Base-by-base conservation (phyloP, 2,797 vertebrate species). In the Tenualosa ilisha region DNA sequence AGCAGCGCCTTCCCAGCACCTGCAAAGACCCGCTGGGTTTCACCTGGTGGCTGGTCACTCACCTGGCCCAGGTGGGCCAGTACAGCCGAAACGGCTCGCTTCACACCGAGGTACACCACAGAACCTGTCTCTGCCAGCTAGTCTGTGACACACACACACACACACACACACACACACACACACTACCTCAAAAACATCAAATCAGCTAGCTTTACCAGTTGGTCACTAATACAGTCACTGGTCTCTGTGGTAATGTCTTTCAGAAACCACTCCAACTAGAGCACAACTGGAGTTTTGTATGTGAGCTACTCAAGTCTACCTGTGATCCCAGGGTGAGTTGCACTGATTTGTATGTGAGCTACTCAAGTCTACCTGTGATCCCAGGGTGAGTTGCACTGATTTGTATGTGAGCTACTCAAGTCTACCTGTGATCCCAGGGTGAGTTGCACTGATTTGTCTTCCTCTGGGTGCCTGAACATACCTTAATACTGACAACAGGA, bases 1-100 rank as follows among this genome's bases (percentile, higher is more conserved):
- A 93, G 37, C 90, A 87, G 3, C 92, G 91, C 20, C 91, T 95
- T 24, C 90, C 91, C 0, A 53, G 90, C 17, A 95, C 95, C 53
- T 97, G 96, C 89, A 98, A 97, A 91, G 98, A 99, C 87, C 92
- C 96, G 3, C 43, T 97, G 86, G 97, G 97, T 68, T 98, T 99
- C 92, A 96, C 95, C n/a, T 99, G 97, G 98, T 99, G 98, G 98
- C 89, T 99, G 91, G 86, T 97, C 89, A 95, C 96, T 88, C 97
- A 98, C 84, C 88, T 98, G 87, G 95, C 97, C 84, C 93, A 95
- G 85, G 93, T 98, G 79, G 96, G 97, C 81, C 96, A 95, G 85
- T 96, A 97, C 90, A 95, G 94, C 90, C 94, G 92, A 43, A 97
- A 95, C 37, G 98, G 98, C 81, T 91, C 88, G 12, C n/a, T 91